phyloP scores from a whole-genome alignment of 2,888 invertebrate genomes.

The Phymatocera aterrima region DNA sequence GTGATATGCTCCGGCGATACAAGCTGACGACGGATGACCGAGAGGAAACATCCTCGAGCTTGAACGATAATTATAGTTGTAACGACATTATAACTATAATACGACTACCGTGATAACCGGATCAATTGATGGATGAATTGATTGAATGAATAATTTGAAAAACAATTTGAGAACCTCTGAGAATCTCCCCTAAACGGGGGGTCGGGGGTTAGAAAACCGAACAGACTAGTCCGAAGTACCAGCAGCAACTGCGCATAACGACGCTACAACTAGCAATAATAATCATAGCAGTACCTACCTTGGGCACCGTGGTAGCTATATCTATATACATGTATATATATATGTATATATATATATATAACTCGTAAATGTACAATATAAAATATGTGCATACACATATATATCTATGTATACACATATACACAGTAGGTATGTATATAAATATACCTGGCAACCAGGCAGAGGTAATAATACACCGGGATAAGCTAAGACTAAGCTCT shows the following conservation, averaged over 20 bases:
- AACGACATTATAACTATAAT: too few relatives aligned
- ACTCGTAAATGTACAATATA: conserved; percentile 34
- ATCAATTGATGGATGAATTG: background rate
- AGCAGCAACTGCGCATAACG: conserved; percentile 49
- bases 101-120: background rate
- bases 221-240: conserved; percentile 50
- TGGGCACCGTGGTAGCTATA: background rate
- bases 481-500: conserved; percentile 48
- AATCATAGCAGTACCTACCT: conserved; percentile 48
- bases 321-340: background rate
- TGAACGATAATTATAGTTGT: background rate
- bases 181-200: conserved; percentile 37
- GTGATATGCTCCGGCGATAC: background rate
- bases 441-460: conserved; percentile 51
- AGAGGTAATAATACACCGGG: conserved; percentile 55
- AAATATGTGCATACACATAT: background rate
- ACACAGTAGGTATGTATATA: conserved; percentile 20
- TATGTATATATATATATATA: background rate
- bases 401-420: background rate
- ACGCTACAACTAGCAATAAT: conserved; percentile 49
- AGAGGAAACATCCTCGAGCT: background rate
- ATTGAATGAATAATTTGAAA: background rate
- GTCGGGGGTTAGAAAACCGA: conserved; percentile 49
- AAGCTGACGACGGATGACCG: background rate
- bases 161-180: conserved; percentile 41